Evolutionary conservation across 2,888 invertebrate species (phyloP).

Genomic region (Dasysyrphus albostriatus): DNA sequence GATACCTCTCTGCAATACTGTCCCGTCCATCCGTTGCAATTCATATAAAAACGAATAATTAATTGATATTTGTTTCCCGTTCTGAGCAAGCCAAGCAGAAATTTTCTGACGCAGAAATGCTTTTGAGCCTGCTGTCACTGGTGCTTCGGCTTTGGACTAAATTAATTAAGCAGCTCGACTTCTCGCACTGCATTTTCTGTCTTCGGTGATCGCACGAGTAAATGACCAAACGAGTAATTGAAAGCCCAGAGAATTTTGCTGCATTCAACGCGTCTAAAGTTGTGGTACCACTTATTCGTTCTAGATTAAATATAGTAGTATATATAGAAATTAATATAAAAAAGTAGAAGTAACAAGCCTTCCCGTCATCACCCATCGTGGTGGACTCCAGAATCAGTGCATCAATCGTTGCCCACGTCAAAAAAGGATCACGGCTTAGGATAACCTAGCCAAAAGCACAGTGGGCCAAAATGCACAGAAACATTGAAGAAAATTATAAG

Average conservation of each 20-base stretch:
- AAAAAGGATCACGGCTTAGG: slow-evolving; percentile 22
- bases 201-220: slow-evolving; percentile 35
- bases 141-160: slow-evolving; percentile 40
- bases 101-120: slow-evolving; percentile 28
- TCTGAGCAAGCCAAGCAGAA: slow-evolving; percentile 37
- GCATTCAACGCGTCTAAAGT: slow-evolving; percentile 40
- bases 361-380: slow-evolving; percentile 61
- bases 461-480: no score
- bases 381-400: slow-evolving; percentile 21
- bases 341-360: slow-evolving; percentile 48
- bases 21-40: slow-evolving; percentile 22
- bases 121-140: slow-evolving; percentile 40
- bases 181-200: slow-evolving; percentile 38
- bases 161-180: slow-evolving; percentile 65
- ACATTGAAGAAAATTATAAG: no score
- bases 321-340: neutral
- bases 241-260: slow-evolving; percentile 33
- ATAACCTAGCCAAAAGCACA: neutral
- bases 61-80: slow-evolving; percentile 73
- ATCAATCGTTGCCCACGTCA: slow-evolving; percentile 62
- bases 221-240: slow-evolving; percentile 59
- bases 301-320: slow-evolving; percentile 42
- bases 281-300: slow-evolving; percentile 57
- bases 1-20: neutral
- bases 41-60: slow-evolving; percentile 66